A percentile compares a stretch with the other conserved stretches of the same genome.
These are phyloP conservation scores for Dynastes grantii DNA, from an alignment of 2,888 invertebrate genomes.

Conservation along the genomic window DNA sequence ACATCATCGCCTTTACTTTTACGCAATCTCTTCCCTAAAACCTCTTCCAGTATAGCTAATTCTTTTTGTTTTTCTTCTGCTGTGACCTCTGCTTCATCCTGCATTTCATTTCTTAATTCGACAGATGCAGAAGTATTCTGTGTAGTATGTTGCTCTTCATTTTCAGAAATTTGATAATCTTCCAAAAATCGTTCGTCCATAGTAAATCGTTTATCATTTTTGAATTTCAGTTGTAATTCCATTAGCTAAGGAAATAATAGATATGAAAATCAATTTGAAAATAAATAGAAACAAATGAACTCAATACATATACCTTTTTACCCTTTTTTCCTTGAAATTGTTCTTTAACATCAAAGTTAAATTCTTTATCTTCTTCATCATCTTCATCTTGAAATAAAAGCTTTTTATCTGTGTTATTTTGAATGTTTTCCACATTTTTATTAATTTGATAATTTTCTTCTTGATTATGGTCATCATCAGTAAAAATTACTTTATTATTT, in stretches of 20 bases:
- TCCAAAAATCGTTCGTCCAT: slow-evolving; percentile 84
- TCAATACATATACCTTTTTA: slow-evolving; percentile 72
- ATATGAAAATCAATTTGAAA: slow-evolving; percentile 22
- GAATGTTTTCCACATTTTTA: slow-evolving; percentile 53
- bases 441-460: slow-evolving; percentile 53
- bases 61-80: slow-evolving; percentile 69
- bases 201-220: slow-evolving; percentile 84
- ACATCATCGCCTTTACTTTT: slow-evolving; percentile 25
- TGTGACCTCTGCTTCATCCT: slow-evolving; percentile 41
- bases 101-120: background rate
- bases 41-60: slow-evolving; percentile 71
- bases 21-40: slow-evolving; percentile 64
- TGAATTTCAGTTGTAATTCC: slow-evolving; percentile 81
- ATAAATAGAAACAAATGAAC: background rate
- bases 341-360: slow-evolving; percentile 77
- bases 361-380: slow-evolving; percentile 72
- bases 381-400: slow-evolving; percentile 71
- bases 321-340: slow-evolving; percentile 80
- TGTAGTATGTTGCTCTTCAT: slow-evolving; percentile 59
- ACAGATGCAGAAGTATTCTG: background rate
- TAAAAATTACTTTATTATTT: slow-evolving; percentile 79
- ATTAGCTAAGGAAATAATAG: slow-evolving; percentile 72
- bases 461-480: slow-evolving; percentile 70
- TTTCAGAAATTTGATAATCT: slow-evolving; percentile 70
- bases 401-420: slow-evolving; percentile 60